Evolutionary conservation across 2,888 invertebrate genomes (phyloP), one percentile per base, ranked within the genome.

Genomic region (Lomographa bimaculata): DNA sequence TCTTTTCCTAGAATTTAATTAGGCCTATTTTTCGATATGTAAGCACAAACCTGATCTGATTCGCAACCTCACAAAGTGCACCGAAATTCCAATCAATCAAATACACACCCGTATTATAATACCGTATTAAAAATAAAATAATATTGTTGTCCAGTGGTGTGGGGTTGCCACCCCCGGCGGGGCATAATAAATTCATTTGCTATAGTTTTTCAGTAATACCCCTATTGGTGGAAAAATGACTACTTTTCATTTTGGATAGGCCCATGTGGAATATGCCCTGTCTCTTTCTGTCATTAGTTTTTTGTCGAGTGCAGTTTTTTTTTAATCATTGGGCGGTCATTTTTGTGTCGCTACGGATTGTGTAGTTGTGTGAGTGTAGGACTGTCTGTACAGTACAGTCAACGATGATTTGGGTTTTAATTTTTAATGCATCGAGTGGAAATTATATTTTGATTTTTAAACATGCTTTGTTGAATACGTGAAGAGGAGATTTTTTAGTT

Each of bases 171-270:
- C 62, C 60, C 47, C 50, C 25, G 38, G 68, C 14, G 59, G 63
- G 70, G 69, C 63, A 76, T 84, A 84, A 84, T 87, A 85, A 83
- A 83, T 85, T 85, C 81, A 86, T 86, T 83, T 83, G 79, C 67
- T 58, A 74, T 85, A 87, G 86, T 87, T 86, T 87, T 86, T 87
- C 85, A 72, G 85, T 87, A 86, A 86, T 87, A 74, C 74, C 64
- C 56, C 83, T 68, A 87, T 87, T 87, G 87, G 87, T 80, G 79
- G 83, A 87, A 85, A 87, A 87, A 87, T 84, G 76, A 73, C 75
- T 79, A 78, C 79, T 84, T 80, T 79, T 79, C 81, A 74, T 79
- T 80, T 78, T 64, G 67, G 63, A 49, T 60, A 64, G 60, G 59
- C 60, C 59, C 64, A 67, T 64, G 72, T 54, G 64, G 55, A 61